Conservation (phyloP, 2,113 vertebrate genomes). For the Symphodus melops region DNA sequence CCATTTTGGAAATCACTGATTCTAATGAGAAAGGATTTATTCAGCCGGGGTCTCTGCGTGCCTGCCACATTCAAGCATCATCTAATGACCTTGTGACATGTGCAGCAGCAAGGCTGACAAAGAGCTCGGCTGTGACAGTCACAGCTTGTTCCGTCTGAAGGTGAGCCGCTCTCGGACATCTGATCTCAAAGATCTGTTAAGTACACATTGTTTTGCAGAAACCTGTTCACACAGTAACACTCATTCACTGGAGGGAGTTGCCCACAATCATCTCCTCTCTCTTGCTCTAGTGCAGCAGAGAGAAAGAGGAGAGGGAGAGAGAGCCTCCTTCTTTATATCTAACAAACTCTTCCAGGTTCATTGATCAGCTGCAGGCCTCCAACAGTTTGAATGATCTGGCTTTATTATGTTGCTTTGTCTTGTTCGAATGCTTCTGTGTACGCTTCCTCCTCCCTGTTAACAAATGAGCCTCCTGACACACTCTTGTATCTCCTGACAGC, state of each 20-base stretch:
- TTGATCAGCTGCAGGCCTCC: slow-evolving; percentile 8
- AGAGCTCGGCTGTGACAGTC: slow-evolving; percentile 17
- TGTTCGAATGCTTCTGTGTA: slow-evolving; percentile 38
- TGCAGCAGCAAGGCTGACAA: not conserved
- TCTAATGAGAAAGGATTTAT: slow-evolving; percentile 23
- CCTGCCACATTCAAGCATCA: not conserved
- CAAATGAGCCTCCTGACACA: slow-evolving; percentile 60
- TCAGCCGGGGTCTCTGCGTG: not conserved
- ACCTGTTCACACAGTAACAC: slow-evolving; percentile 21
- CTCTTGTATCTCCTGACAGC: slow-evolving; percentile 82
- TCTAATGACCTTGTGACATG: slow-evolving; percentile 23
- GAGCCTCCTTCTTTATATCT: not conserved
- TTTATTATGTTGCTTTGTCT: slow-evolving; percentile 37
- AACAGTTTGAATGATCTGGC: slow-evolving; percentile 12
- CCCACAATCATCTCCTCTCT: slow-evolving; percentile 33
- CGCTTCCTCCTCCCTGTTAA: slow-evolving; percentile 37
- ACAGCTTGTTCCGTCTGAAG: slow-evolving; percentile 1
- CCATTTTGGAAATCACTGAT: not conserved
- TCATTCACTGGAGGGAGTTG: slow-evolving; percentile 27
- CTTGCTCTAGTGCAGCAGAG: slow-evolving; percentile 34
- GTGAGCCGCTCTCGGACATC: slow-evolving; percentile 22
- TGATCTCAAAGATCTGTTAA: slow-evolving; percentile 14
- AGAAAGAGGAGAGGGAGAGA: not conserved
- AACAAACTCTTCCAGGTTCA: not conserved
- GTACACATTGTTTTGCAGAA: slow-evolving; percentile 14